These are phyloP conservation scores for Theocolax elegans DNA, from an alignment of 1,140 invertebrate species.

Conservation along the genomic window DNA sequence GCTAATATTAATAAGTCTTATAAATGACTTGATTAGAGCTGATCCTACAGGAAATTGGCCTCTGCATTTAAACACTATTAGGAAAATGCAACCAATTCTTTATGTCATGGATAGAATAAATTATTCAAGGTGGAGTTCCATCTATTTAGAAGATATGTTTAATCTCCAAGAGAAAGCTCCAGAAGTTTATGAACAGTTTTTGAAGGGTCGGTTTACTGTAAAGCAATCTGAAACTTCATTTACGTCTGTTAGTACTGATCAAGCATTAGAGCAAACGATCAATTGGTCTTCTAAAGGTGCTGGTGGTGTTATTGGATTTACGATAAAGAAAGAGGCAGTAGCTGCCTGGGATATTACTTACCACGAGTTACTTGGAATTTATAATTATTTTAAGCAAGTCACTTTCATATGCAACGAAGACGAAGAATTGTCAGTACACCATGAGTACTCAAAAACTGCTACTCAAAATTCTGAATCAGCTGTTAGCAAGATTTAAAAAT, in stretches of 20 bases:
- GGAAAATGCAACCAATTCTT: constrained; percentile 38
- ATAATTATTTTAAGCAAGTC: background rate
- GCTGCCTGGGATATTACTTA: constrained; percentile 4
- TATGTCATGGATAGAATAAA: constrained; percentile 33
- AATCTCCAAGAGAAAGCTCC: background rate
- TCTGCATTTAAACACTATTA: constrained; percentile 16
- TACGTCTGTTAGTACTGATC: constrained; percentile 6
- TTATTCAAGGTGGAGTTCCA: constrained; percentile 35
- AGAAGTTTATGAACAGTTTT: background rate
- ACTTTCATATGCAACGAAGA: background rate
- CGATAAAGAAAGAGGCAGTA: constrained; percentile 3
- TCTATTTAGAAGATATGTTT: constrained; percentile 35
- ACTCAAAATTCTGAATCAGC: background rate
- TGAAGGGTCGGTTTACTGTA: constrained; percentile 4
- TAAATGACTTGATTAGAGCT: constrained; percentile 26
- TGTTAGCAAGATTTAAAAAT: background rate
- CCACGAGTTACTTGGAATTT: constrained; percentile 1
- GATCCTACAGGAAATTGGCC: constrained; percentile 39
- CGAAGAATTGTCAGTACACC: background rate
- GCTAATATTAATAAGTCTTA: constrained; percentile 7
- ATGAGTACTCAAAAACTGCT: background rate
- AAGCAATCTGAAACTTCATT: background rate
- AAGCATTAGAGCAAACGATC: constrained; percentile 7
- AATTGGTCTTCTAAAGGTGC: background rate
- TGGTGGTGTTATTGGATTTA: background rate